A percentile compares a stretch with the other conserved stretches of the same genome.
Evolutionary conservation across 2,888 invertebrate genomes (phyloP).

Genomic region (Lathronympha strigana): DNA sequence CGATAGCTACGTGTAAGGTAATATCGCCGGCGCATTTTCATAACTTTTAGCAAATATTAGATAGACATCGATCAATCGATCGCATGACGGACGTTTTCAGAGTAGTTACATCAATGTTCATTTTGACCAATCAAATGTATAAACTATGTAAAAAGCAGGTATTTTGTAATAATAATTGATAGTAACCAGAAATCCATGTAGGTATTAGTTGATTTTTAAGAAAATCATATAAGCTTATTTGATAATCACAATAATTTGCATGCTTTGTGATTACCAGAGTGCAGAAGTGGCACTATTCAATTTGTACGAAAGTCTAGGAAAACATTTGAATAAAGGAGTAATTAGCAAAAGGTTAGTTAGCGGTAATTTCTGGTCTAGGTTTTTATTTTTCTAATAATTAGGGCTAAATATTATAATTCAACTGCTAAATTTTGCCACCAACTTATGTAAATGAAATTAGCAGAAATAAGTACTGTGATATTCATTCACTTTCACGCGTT

Average conservation of each 20-base stretch:
- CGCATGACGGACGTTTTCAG: conserved; percentile 24
- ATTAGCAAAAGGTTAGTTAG: conserved; percentile 64
- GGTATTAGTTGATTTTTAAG: conserved; percentile 62
- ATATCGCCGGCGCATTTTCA: conserved; percentile 27
- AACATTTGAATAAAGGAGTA: conserved; percentile 30
- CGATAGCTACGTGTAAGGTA: conserved; percentile 19
- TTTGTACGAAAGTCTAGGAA: conserved; percentile 30
- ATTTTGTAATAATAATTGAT: conserved; percentile 62
- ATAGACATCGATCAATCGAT: conserved; percentile 31
- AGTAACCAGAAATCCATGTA: conserved; percentile 62
- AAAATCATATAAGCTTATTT: conserved; percentile 61
- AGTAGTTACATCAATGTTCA: conserved; percentile 46
- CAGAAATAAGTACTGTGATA: conserved; percentile 76
- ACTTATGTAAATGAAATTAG: conserved; percentile 61
- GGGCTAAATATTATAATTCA: conserved; percentile 46
- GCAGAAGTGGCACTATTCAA: conserved; percentile 48
- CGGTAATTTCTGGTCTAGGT: conserved; percentile 66
- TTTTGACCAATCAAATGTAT: conserved; percentile 66
- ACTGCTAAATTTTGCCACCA: conserved; percentile 45
- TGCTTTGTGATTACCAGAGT: conserved; percentile 50
- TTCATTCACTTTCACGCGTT: conserved; percentile 69
- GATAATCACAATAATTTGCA: conserved; percentile 51
- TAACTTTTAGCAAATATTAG: conserved; percentile 28
- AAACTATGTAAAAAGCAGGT: conserved; percentile 67
- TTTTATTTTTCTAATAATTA: conserved; percentile 62